Evolutionary conservation across 1,140 invertebrate species (phyloP).

Genomic region (Solenopsis invicta): DNA sequence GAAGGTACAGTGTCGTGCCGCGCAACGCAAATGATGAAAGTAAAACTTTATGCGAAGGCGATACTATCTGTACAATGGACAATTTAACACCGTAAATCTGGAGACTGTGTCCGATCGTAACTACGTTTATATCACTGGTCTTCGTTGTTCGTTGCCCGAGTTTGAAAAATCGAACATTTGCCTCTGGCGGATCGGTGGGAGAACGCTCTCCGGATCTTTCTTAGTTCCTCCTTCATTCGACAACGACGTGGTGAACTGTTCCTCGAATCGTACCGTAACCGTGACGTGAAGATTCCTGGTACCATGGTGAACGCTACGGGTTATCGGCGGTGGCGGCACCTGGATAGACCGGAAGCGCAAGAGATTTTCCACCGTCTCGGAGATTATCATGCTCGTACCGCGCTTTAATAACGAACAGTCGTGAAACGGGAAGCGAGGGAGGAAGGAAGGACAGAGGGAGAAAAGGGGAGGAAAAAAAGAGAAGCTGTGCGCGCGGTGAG

Average conservation of each 20-base stretch:
- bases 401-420: slow-evolving; percentile 62
- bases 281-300: slow-evolving; percentile 21
- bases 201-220: slow-evolving; percentile 10
- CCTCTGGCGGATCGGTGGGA: neutral
- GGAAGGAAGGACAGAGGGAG: slow-evolving; percentile 18
- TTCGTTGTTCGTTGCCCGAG: neutral
- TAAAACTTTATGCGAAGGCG: neutral
- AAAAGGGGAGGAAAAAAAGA: neutral
- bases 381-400: slow-evolving; percentile 25
- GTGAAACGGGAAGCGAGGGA: slow-evolving; percentile 4
- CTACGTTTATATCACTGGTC: neutral
- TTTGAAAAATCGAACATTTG: neutral
- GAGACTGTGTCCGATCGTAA: neutral
- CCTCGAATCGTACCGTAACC: slow-evolving; percentile 25
- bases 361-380: slow-evolving; percentile 47
- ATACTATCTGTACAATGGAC: slow-evolving; percentile 13
- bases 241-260: neutral
- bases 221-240: neutral
- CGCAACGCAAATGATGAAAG: slow-evolving; percentile 1
- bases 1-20: neutral
- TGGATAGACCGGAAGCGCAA: slow-evolving; percentile 64
- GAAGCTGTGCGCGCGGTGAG: neutral
- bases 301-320: slow-evolving; percentile 62
- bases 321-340: slow-evolving; percentile 68
- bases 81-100: slow-evolving; percentile 11